A percentile compares a stretch with the other conserved stretches of the same genome.
Evolutionary conservation across 30 jellyfish, hydroid and myxozoan genomes (phyloP).

Genomic region (Aurelia coerulea): DNA sequence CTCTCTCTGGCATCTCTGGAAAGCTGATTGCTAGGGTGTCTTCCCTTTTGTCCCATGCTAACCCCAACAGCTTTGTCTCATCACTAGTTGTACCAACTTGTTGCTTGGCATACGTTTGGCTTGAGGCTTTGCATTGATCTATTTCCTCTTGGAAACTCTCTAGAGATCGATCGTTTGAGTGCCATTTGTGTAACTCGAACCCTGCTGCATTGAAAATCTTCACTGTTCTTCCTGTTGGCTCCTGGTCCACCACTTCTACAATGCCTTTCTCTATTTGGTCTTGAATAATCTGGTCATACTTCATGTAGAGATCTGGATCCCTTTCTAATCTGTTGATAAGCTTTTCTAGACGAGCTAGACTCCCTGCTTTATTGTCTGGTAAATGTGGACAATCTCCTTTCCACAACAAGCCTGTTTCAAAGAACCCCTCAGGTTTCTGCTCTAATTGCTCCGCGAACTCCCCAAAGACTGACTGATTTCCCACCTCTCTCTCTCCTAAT

Average conservation of each 20-base stretch:
- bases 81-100: slow-evolving; percentile 25
- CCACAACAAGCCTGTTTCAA: slow-evolving; percentile 77
- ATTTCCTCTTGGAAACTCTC: slow-evolving; percentile 4
- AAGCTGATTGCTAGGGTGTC: slow-evolving; percentile 37
- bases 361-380: slow-evolving; percentile 40
- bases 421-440: slow-evolving; percentile 51
- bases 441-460: slow-evolving; percentile 2
- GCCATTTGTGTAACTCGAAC: slow-evolving; percentile 68
- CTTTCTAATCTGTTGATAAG: slow-evolving; percentile 44
- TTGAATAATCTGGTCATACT: slow-evolving; percentile 58
- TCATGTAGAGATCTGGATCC: slow-evolving; percentile 49
- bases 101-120: slow-evolving; percentile 44
- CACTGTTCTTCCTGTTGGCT: slow-evolving; percentile 6
- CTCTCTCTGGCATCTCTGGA: slow-evolving; percentile 24
- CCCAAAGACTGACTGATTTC: background rate
- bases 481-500: slow-evolving; percentile 2
- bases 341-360: slow-evolving; percentile 31
- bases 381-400: slow-evolving; percentile 42
- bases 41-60: slow-evolving; percentile 58
- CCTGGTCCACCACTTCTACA: slow-evolving; percentile 35
- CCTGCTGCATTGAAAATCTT: slow-evolving; percentile 37
- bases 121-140: background rate
- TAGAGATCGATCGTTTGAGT: slow-evolving; percentile 23
- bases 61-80: slow-evolving; percentile 60
- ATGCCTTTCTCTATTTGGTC: slow-evolving; percentile 45